A percentile compares a stretch with the other conserved stretches of the same genome.
These are phyloP conservation scores for Heterohyrax brucei DNA, from an alignment of 2,797 vertebrate species.

Conservation along the genomic window DNA sequence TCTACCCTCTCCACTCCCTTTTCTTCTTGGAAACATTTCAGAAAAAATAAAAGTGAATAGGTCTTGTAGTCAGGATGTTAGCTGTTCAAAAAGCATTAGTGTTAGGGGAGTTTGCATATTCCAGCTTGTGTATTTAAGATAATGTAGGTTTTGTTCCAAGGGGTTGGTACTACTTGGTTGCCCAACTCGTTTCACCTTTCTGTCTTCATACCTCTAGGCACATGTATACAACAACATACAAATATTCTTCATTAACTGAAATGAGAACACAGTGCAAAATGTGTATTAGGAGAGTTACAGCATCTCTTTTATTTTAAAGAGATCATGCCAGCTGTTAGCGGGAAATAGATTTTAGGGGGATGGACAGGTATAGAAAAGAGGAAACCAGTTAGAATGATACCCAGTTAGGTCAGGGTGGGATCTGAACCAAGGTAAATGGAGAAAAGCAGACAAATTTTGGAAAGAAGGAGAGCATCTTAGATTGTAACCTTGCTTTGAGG, in stretches of 20 bases:
- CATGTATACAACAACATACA: not conserved
- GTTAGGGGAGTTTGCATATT: not conserved
- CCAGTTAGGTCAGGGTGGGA: not conserved
- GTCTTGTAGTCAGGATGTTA: not conserved
- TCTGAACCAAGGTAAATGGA: rapidly evolving
- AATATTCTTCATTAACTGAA: not conserved
- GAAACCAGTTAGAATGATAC: not conserved
- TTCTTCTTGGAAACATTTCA: not conserved
- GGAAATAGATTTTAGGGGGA: not conserved
- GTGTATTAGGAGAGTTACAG: not conserved
- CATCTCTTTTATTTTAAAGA: not conserved
- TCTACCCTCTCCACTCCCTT: rapidly evolving
- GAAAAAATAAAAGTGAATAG: not conserved
- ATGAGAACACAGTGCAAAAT: not conserved
- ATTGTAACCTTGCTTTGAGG: not conserved
- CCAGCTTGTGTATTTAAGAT: not conserved
- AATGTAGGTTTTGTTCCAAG: not conserved
- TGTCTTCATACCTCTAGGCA: not conserved
- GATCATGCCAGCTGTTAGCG: not conserved
- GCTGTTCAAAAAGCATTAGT: not conserved
- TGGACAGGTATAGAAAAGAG: not conserved
- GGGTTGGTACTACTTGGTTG: not conserved
- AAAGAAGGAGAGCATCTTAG: not conserved
- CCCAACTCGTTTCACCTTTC: not conserved
- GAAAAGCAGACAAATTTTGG: not conserved